Conservation (phyloP, 2,797 vertebrate species). For the Pseudochirops cupreus region DNA sequence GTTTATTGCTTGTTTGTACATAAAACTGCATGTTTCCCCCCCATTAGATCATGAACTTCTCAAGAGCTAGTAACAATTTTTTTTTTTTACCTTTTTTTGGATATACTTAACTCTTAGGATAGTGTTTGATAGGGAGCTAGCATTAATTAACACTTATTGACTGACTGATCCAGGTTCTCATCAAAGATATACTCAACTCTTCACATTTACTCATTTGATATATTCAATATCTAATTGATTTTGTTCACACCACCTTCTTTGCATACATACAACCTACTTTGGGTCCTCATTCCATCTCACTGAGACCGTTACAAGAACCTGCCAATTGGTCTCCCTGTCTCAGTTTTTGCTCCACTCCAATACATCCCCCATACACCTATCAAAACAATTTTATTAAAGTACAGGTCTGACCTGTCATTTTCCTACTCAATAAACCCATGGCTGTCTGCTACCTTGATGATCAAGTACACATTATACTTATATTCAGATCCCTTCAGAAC, state of each 20-base stretch:
- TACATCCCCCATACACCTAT: background rate
- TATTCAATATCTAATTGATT: background rate
- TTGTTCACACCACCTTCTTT: background rate
- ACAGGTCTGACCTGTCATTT: background rate
- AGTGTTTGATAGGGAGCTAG: background rate
- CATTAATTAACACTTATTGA: background rate
- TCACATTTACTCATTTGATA: background rate
- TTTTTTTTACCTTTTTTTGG: background rate
- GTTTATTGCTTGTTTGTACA: background rate
- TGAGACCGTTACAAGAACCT: background rate
- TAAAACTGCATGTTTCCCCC: background rate
- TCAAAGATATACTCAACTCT: background rate
- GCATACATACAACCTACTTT: background rate
- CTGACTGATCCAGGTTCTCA: background rate
- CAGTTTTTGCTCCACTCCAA: background rate
- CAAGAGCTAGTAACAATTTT: background rate
- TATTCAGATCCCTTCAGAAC: background rate
- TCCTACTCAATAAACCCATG: background rate
- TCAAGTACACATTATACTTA: background rate
- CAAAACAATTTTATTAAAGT: background rate
- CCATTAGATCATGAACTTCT: background rate
- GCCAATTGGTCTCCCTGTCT: background rate
- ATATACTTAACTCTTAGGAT: background rate
- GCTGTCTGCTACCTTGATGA: background rate
- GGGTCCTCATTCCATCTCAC: background rate